Evolutionary conservation across 2,113 vertebrate species (phyloP).

Genomic region (Amblyopsis rosae): DNA sequence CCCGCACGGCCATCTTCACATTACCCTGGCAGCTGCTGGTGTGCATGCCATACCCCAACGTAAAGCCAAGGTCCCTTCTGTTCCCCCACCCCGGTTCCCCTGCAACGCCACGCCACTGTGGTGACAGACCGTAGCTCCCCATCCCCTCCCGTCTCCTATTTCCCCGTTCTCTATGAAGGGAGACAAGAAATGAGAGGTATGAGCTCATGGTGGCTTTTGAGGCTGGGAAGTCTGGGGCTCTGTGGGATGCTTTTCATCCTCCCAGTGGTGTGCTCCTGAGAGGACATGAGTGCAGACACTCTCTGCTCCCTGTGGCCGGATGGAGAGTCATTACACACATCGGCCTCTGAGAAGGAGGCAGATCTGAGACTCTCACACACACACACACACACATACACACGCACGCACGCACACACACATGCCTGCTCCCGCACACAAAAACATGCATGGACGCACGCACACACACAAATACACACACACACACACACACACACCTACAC

Average conservation of each 20-base stretch:
- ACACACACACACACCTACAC: not conserved
- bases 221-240: slow-evolving; percentile 88
- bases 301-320: slow-evolving; percentile 87
- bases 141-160: slow-evolving; percentile 19
- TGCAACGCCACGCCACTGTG: slow-evolving; percentile 23
- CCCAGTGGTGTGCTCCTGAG: slow-evolving; percentile 93
- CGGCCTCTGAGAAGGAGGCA: slow-evolving; percentile 30
- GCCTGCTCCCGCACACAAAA: not conserved
- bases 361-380: slow-evolving; percentile 30
- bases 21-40: slow-evolving; percentile 24
- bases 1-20: slow-evolving; percentile 41
- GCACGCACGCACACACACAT: not conserved
- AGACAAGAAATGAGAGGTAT: slow-evolving; percentile 88
- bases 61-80: slow-evolving; percentile 72
- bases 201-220: slow-evolving; percentile 95
- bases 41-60: slow-evolving; percentile 69
- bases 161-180: slow-evolving; percentile 33
- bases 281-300: slow-evolving; percentile 89
- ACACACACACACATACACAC: slow-evolving; percentile 1
- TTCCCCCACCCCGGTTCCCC: slow-evolving; percentile 52
- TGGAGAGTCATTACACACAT: slow-evolving; percentile 84
- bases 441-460: not conserved
- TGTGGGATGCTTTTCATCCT: slow-evolving; percentile 98
- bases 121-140: slow-evolving; percentile 9
- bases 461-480: slow-evolving; percentile 5